Percentiles rank a stretch among this genome's conserved stretches.
These are phyloP conservation scores for Bagarius yarrelli DNA, from an alignment of 2,113 vertebrate species.

Conservation along the genomic window DNA sequence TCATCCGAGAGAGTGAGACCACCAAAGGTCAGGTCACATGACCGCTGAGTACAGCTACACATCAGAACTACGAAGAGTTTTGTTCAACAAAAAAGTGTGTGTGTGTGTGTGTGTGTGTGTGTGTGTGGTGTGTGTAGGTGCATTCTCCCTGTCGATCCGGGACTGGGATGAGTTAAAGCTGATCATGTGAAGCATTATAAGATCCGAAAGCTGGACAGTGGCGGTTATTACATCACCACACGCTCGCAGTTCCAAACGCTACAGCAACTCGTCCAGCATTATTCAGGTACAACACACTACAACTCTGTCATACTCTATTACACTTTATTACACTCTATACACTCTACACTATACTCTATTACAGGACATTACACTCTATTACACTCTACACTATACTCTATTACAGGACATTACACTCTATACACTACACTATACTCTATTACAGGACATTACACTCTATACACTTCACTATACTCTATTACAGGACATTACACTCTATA, in stretches of 20 bases:
- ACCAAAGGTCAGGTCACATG: slow-evolving; percentile 83
- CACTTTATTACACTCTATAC: not conserved
- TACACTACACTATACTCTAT: too few species aligned
- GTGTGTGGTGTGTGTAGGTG: slow-evolving; percentile 72
- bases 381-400: too few species aligned
- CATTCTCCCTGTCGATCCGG: slow-evolving; percentile 95
- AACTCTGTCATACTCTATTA: too few species aligned
- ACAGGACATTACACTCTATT: too few species aligned
- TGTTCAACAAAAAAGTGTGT: not conserved
- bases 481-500: too few species aligned
- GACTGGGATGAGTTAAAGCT: slow-evolving; percentile 97
- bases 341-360: too few species aligned
- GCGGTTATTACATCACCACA: slow-evolving; percentile 97
- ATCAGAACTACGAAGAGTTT: not conserved
- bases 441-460: too few species aligned
- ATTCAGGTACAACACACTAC: slow-evolving; percentile 79
- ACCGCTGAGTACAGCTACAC: not conserved
- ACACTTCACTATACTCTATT: too few species aligned
- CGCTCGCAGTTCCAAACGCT: slow-evolving; percentile 94
- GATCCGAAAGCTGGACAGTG: slow-evolving; percentile 96
- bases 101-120: slow-evolving; percentile 9
- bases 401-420: too few species aligned
- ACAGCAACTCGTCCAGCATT: slow-evolving; percentile 94
- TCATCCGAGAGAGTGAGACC: slow-evolving; percentile 97
- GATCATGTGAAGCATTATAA: slow-evolving; percentile 99